Base-by-base conservation (phyloP, 2,888 invertebrate genomes). In the Yponomeuta sedellus region DNA sequence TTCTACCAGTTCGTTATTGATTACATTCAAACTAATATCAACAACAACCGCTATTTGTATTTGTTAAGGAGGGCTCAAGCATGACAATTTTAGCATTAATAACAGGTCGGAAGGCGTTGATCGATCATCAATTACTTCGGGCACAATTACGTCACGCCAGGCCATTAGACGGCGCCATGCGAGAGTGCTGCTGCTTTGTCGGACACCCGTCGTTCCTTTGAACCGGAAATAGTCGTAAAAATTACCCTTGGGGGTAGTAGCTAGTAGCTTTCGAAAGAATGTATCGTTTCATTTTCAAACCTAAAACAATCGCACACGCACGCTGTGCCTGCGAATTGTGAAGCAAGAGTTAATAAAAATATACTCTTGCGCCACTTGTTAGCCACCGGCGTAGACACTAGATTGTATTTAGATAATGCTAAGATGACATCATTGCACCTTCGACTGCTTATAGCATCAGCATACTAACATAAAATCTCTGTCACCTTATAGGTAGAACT, bases 51-150 rank as follows among this genome's bases (percentile, higher is more conserved):
- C 16, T 52, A 52, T 12, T 16, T 16, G 16, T 52, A 16, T 52
- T 52, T 4, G 34, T 34, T 34, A 52, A 52, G 44, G 44, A 16
- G 44, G 16, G 5, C 16, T 52, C 44, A 16, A 52, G 44, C 12
- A 16, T 16, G 25, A 22, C 59, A 59, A 22, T 22, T 59, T 59
- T 12, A 59, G 25, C 59, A 71, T 72, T 80, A 81, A 83, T 80
- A 81, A 83, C 72, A 69, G 71, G 73, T 78, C 81, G 83, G 82
- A 84, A 81, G 77, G 74, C 72, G 70, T 70, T 74, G 75, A 82
- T 79, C 74, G 75, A 69, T 77, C 81, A 82, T 83, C 82, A 85
- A 82, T 83, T 84, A 80, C 76, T 74, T 70, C 73, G 74, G 73
- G 74, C 75, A 83, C 85, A 84, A 85, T 86, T 82, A 63, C 62